phyloP scores from a whole-genome alignment of 2,113 vertebrate species.

The Ammodramus savannarum region DNA sequence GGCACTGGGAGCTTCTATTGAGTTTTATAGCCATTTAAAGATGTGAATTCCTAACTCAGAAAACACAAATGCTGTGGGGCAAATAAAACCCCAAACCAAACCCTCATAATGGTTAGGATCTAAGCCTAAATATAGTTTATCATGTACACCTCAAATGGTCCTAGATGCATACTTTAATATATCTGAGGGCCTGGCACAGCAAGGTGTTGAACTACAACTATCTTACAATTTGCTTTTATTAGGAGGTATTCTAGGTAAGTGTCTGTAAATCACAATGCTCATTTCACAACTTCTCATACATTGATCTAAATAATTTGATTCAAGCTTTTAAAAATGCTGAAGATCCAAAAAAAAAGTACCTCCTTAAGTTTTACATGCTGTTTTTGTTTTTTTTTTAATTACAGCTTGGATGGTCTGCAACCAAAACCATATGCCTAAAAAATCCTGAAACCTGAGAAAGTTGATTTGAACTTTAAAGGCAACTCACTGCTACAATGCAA shows the following conservation, averaged over 20 bases:
- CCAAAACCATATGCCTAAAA: neutral
- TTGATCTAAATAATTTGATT: neutral
- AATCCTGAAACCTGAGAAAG: neutral
- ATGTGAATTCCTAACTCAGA: neutral
- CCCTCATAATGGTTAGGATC: neutral
- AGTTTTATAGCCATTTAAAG: neutral
- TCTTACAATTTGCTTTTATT: neutral
- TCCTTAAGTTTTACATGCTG: neutral
- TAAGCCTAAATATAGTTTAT: neutral
- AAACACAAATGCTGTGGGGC: neutral
- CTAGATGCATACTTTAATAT: neutral
- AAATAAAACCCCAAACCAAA: neutral
- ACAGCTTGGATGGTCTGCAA: neutral
- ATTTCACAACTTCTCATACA: neutral
- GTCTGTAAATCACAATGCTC: neutral
- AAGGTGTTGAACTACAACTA: neutral
- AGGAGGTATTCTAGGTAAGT: neutral
- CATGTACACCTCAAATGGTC: neutral
- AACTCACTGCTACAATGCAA: neutral
- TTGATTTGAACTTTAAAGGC: neutral
- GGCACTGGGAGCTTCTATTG: neutral
- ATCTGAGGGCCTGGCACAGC: neutral
- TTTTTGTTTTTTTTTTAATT: neutral
- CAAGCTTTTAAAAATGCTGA: accelerated
- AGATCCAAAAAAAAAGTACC: neutral